phyloP scores from a whole-genome alignment of 1,140 invertebrate genomes.

The Mamestra configurata region DNA sequence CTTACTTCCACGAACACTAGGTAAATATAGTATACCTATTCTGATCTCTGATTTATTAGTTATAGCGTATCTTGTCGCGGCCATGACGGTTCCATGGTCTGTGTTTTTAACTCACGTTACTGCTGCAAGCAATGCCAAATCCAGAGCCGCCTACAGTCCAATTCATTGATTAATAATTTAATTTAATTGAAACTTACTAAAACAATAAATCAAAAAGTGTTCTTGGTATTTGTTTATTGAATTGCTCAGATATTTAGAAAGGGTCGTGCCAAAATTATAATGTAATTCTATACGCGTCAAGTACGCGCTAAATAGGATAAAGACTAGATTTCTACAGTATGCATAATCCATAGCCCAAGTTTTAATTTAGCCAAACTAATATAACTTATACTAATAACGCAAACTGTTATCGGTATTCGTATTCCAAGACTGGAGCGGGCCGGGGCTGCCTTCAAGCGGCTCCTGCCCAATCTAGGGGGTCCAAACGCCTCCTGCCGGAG shows the following conservation, averaged over 20 bases:
- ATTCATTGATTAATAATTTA: conserved; percentile 36
- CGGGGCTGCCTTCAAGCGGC: no score
- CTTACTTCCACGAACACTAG: no score
- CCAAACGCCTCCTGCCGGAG: no score
- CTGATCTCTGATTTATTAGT: no score
- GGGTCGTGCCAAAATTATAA: neutral
- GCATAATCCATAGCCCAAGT: neutral
- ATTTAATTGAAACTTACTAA: conserved; percentile 26
- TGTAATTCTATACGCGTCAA: conserved; percentile 11
- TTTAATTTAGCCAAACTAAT: neutral
- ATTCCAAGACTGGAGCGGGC: no score
- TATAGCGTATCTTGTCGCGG: no score
- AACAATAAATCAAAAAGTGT: conserved; percentile 34
- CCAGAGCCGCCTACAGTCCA: conserved; percentile 3
- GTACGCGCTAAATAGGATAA: neutral
- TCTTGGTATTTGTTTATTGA: conserved; percentile 29
- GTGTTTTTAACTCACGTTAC: neutral
- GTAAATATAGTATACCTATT: no score
- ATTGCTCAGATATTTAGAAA: conserved; percentile 6
- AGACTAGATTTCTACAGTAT: conserved; percentile 6
- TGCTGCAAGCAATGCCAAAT: conserved; percentile 25
- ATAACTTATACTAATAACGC: no score
- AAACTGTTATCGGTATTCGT: no score
- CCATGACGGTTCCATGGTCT: no score
- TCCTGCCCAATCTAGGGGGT: no score